Base-by-base conservation (phyloP, 2,888 invertebrate species). In the Lomographa bimaculata region DNA sequence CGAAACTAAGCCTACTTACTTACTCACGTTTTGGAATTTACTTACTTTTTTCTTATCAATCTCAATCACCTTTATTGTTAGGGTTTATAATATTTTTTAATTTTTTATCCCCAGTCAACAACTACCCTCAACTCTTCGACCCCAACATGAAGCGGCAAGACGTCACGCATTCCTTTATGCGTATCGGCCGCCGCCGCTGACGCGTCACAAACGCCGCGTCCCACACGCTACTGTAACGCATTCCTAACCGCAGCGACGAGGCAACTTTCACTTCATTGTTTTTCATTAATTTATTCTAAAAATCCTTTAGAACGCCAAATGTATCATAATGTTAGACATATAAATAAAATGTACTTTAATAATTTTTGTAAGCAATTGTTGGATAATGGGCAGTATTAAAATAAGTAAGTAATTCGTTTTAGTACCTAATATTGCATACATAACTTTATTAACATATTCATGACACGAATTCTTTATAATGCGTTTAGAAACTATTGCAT, bases 151-250 rank as follows among this genome's bases (percentile, higher is more conserved):
- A 96, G 80, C 91, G 96, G 46, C 96, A 96, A 70, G 96, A 97
- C 83, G 94, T 96, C 28, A 96, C 96, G 64, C 97, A 97, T 82
- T 96, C 96, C 37, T 97, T 97, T 89, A 91, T 97, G 61, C 94
- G 96, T 66, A 97, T 97, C 77, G 97, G 97, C 37, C 93, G 94
- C 74, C 92, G 94, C 73, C 94, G 94, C 90, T 93, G 93, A 87
- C 80, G 55, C 57, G 59, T 47, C 45, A 38, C 40, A 43, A 47
- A 18, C 55, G 57, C 57, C 46, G 57, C 62, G 53, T 48, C 54
- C 14, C 28, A 26, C 17, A 17, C 41, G 34, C 33, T 17, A 33
- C 28, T 44, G 19, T 41, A 36, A 46, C 60, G 54, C 54, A 46
- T 40, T 55, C 57, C 53, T n/a, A 53, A 55, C 57, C 39, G 37